Base-by-base conservation (phyloP, 1,140 invertebrate species). In the Lysiphlebus fabarum region DNA sequence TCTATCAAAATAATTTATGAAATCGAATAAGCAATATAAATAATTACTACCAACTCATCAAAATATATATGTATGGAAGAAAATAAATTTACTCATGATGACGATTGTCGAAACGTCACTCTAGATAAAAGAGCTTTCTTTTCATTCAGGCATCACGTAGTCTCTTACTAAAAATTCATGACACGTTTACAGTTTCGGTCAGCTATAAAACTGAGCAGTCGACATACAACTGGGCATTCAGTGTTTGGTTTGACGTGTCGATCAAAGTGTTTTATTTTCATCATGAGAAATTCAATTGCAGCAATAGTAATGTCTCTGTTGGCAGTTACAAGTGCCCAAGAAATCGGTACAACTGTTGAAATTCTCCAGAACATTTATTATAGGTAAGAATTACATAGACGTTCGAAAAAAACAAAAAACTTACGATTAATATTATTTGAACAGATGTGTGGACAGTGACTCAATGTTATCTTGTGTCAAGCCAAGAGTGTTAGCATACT, bases 401-500 rank as follows among this genome's bases (percentile, higher is more conserved):
- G 7, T 10, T 8, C 40, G 10, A 14, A 10, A 48, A 51, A 10
- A 6, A 53, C 17, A 33, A 43, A 42, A n/a, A 42, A 11, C 33
- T 14, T 40, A 59, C 58, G 42, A 10, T 10, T 11, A 38, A 41
- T 9, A 57, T 51, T 59, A 47, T 38, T 66, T 65, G 34, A 36
- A 10, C 62, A 79, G 77, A 58, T 80, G 77, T 58, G 63, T 70
- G 5, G 69, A 78, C 51, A 75, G 70, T 43, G 63, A 76, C n/a
- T 72, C 72, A 4, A 65, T 77, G 62, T 55, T 81, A 41, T 76
- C 79, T 53, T 92, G 90, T 75, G 86, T 87, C 42, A 88, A 89
- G 66, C 90, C 90, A 8, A 90, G 88, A 73, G 83, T 90, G 11
- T 70, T 91, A 60, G 78, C 84, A 48, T 91, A 89, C 82, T 81